Evolutionary conservation across 2,113 vertebrate species (phyloP).

Genomic region (Panthera uncia): DNA sequence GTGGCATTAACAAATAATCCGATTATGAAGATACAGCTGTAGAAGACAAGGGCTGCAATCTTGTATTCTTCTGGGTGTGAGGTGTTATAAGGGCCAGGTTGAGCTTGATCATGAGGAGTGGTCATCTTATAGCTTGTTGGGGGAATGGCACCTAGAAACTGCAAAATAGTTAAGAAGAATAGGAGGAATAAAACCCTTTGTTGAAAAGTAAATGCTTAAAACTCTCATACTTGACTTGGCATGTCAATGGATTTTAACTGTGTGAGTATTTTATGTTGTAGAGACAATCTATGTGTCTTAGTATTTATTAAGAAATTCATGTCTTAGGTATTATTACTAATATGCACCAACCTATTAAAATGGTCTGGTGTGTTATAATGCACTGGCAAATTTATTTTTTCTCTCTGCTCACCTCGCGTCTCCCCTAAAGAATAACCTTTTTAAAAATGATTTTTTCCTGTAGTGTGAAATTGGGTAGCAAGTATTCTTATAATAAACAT

Average conservation of each 20-base stretch:
- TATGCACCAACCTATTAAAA: not conserved
- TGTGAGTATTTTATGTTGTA: not conserved
- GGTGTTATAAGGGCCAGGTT: conserved; percentile 54
- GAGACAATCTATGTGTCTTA: not conserved
- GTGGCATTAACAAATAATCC: conserved; percentile 93
- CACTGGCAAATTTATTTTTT: not conserved
- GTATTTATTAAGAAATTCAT: not conserved
- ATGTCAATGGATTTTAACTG: not conserved
- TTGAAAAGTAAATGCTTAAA: not conserved
- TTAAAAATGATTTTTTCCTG: not conserved
- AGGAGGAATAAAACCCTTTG: not conserved
- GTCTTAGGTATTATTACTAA: not conserved
- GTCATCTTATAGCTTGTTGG: conserved; percentile 61
- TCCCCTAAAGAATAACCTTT: not conserved
- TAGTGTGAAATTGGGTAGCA: not conserved
- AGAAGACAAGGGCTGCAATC: conserved; percentile 90
- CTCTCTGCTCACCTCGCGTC: not conserved
- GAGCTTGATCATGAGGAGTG: conserved; percentile 19
- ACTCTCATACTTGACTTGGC: not conserved
- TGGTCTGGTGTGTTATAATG: not conserved
- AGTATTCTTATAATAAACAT: not conserved
- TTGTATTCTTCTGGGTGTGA: conserved; percentile 88
- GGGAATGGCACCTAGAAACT: conserved; percentile 24
- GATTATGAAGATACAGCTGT: conserved; percentile 89
- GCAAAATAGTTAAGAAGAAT: not conserved